Evolutionary conservation across 1,140 invertebrate species (phyloP), one percentile per base, ranked within the genome.

Genomic region (Myzus persicae): DNA sequence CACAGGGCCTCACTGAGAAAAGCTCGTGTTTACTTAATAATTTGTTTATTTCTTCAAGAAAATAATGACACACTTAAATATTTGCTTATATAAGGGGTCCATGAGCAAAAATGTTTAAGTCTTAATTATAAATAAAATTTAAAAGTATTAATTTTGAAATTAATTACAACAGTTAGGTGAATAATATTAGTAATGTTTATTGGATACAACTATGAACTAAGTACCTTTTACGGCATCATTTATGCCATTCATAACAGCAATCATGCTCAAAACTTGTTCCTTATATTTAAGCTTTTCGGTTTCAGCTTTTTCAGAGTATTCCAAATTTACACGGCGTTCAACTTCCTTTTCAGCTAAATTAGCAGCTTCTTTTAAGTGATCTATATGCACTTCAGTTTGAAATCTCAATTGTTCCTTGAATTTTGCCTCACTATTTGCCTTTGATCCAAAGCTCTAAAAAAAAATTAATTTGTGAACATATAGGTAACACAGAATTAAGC

Each of bases 181-280:
- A 48, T 48, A 48, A 18, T 18, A 48, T 44, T 44, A 44, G 4
- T n/a, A n/a, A n/a, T n/a, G n/a, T n/a, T n/a, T n/a, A n/a, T n/a
- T n/a, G n/a, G 14, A 76, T 76, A 76, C 4, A n/a, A n/a, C n/a
- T n/a, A 76, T 76, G 5, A 42, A 67, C 40, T 40, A 85, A 31
- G 96, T 95, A 98, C 98, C 96, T 96, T 97, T 97, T 8, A 99
- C 96, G 3, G 98, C 98, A 82, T 97, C 96, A 95, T 99, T 98
- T 94, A 99, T 97, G n/a, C 98, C 98, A 94, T 97, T 96, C 90
- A 99, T 95, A 94, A 98, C 97, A 38, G 97, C 97, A 46, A 98
- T 96, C 95, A 98, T 97, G 1, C 96, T 96, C 6, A 97, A 97
- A 26, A 99, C 95, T 94, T 99, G 97, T 85, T 96, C 95, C 95